Conservation (phyloP, 1,140 invertebrate genomes). For the Lordiphosa collinella region DNA sequence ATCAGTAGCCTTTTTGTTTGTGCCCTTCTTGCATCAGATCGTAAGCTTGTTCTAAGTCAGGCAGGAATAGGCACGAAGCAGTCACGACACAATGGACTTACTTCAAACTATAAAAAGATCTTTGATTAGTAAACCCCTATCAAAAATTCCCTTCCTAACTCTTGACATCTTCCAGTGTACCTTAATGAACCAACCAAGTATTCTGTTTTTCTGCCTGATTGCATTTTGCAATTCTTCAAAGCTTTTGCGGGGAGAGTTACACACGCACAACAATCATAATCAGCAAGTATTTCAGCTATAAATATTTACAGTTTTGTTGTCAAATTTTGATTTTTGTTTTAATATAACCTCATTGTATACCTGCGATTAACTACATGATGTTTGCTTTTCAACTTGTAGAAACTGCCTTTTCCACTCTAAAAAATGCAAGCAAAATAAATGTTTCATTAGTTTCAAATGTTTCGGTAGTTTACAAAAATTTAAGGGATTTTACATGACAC, state of each 20-base stretch:
- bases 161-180: not conserved
- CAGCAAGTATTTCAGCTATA: constrained; percentile 78
- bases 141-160: no score
- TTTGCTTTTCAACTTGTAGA: constrained; percentile 51
- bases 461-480: constrained; percentile 4
- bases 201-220: constrained; percentile 56
- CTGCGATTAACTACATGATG: constrained; percentile 70
- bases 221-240: constrained; percentile 76
- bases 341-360: constrained; percentile 70
- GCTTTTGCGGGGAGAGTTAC: constrained; percentile 22
- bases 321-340: constrained; percentile 7
- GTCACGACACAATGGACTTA: no score
- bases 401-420: constrained; percentile 9
- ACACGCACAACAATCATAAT: constrained; percentile 59
- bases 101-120: no score
- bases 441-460: constrained; percentile 3
- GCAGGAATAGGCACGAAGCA: no score
- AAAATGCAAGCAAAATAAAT: constrained; percentile 20
- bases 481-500: constrained; percentile 65
- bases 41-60: no score
- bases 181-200: not conserved
- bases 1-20: no score
- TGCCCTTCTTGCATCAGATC: no score
- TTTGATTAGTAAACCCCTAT: no score
- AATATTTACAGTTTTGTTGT: constrained; percentile 58